A percentile compares a stretch with the other conserved stretches of the same genome.
Evolutionary conservation across 2,888 invertebrate genomes (phyloP).

Genomic region (Aethes cnicana): DNA sequence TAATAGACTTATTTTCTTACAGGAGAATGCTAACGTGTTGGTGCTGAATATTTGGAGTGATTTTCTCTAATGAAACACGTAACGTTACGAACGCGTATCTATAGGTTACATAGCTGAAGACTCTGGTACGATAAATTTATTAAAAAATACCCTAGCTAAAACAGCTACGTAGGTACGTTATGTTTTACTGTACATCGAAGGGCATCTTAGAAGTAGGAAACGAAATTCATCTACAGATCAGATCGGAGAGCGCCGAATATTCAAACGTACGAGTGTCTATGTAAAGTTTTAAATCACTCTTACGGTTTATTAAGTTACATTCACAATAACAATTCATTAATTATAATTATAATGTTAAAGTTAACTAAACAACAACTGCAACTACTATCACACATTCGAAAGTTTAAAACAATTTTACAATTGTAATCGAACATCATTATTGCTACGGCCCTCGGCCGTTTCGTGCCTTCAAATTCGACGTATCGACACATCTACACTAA

Average conservation of each 20-base stretch:
- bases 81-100: conserved; percentile 60
- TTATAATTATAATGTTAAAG: conserved; percentile 68
- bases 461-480: conserved; percentile 21
- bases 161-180: conserved; percentile 63
- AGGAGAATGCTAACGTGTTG: conserved; percentile 68
- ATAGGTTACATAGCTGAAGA: conserved; percentile 66
- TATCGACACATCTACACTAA: conserved; percentile 25
- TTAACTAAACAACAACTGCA: conserved; percentile 83
- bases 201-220: conserved; percentile 65
- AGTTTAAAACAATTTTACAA: conserved; percentile 82
- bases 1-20: conserved; percentile 50
- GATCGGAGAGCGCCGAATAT: conserved; percentile 65
- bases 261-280: conserved; percentile 56
- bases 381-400: conserved; percentile 84
- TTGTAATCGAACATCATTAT: conserved; percentile 79
- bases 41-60: conserved; percentile 69
- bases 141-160: conserved; percentile 80
- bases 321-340: conserved; percentile 79
- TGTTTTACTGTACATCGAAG: conserved; percentile 78
- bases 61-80: conserved; percentile 50
- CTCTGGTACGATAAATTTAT: conserved; percentile 69
- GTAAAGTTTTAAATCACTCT: conserved; percentile 67
- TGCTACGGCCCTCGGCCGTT: conserved; percentile 57
- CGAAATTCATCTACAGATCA: conserved; percentile 58
- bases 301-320: conserved; percentile 77